These are phyloP conservation scores for Platysteira castanea DNA, from an alignment of 2,113 vertebrate genomes.

Conservation along the genomic window DNA sequence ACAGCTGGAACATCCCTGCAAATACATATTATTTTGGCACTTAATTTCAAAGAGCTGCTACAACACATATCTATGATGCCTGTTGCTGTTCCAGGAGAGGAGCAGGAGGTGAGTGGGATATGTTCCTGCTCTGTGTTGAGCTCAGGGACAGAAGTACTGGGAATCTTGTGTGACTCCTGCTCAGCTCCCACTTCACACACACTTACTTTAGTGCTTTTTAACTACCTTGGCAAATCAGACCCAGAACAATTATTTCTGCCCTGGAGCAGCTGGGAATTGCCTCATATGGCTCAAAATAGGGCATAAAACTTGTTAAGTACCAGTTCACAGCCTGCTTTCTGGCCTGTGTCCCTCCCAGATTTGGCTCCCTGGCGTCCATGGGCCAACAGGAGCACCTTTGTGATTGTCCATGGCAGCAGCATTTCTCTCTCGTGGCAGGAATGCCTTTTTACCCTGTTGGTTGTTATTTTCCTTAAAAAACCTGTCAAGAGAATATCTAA, in stretches of 20 bases:
- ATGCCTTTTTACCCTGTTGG: background rate
- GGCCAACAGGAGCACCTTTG: background rate
- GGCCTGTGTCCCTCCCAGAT: background rate
- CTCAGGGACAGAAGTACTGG: background rate
- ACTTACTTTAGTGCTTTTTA: background rate
- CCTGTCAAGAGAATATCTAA: background rate
- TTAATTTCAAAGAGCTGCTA: background rate
- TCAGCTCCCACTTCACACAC: background rate
- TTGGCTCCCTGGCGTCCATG: accelerated
- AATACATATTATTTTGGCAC: background rate
- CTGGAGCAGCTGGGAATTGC: background rate
- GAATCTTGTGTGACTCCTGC: background rate
- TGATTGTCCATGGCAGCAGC: background rate
- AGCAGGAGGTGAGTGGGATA: background rate
- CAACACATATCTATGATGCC: background rate
- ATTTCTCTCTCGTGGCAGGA: background rate
- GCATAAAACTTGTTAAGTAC: background rate
- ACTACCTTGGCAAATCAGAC: background rate
- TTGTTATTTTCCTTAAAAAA: background rate
- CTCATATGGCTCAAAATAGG: background rate
- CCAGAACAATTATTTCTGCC: background rate
- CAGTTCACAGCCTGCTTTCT: background rate
- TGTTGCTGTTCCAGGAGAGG: background rate
- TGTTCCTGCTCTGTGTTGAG: background rate
- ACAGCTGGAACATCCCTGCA: background rate